Conservation (phyloP, 2,888 invertebrate species). For the Chromoteleia sp. region DNA sequence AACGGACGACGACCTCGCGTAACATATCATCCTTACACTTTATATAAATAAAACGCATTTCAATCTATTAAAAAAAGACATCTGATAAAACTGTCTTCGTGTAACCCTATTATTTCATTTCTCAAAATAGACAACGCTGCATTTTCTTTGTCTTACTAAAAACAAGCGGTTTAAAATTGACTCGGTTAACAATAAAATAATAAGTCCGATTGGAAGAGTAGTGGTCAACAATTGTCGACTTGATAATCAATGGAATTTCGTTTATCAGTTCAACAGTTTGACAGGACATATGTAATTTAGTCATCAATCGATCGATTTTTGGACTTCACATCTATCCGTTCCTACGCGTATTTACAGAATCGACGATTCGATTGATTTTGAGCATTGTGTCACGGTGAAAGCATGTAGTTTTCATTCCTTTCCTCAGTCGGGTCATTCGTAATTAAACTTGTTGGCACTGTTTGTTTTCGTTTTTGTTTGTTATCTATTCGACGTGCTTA, state of each 20-base stretch:
- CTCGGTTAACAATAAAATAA: conserved; percentile 38
- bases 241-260: conserved; percentile 11
- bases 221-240: conserved; percentile 13
- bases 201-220: conserved; percentile 36
- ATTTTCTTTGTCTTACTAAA: conserved; percentile 34
- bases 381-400: conserved; percentile 74
- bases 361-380: conserved; percentile 78
- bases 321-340: conserved; percentile 73
- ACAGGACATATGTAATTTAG: conserved; percentile 13
- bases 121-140: conserved; percentile 3
- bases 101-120: conserved; percentile 33
- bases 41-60: conserved; percentile 74
- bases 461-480: conserved; percentile 43
- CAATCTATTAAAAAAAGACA: conserved; percentile 37
- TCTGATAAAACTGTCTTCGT: conserved; percentile 38
- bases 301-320: conserved; percentile 62
- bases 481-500: conserved; percentile 71
- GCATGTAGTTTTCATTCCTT: conserved; percentile 7
- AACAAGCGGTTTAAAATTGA: conserved; percentile 51
- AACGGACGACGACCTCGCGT: conserved; percentile 66
- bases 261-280: conserved; percentile 24
- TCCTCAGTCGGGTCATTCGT: conserved; percentile 49
- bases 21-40: conserved; percentile 71
- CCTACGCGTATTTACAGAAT: conserved; percentile 80
- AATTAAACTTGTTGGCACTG: conserved; percentile 59